Evolutionary conservation across 2,113 vertebrate species (phyloP).

Genomic region (Dasypus novemcinctus): DNA sequence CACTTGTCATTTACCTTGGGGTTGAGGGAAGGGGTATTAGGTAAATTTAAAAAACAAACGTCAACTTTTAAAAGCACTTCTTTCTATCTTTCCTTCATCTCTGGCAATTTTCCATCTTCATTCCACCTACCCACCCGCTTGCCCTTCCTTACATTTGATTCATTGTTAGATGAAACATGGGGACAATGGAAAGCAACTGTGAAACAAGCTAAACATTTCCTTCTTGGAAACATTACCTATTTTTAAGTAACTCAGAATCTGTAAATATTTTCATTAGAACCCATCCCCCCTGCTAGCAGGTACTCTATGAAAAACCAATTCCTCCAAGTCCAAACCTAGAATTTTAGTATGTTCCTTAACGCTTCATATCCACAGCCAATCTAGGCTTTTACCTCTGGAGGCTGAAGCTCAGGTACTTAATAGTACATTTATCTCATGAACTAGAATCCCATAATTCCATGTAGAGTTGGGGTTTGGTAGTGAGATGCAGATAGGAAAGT

Average conservation of each 20-base stretch:
- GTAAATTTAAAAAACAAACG: slow-evolving; percentile 58
- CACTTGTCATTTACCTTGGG: slow-evolving; percentile 65
- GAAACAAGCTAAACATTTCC: slow-evolving; percentile 68
- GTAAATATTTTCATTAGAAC: slow-evolving; percentile 62
- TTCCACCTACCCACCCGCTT: not conserved
- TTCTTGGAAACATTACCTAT: slow-evolving; percentile 65
- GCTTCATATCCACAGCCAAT: not conserved
- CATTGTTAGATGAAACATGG: slow-evolving; percentile 63
- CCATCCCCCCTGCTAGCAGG: not conserved
- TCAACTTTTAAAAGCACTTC: not conserved
- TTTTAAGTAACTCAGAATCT: slow-evolving; percentile 51
- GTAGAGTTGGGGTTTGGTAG: not conserved
- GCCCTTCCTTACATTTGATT: slow-evolving; percentile 54
- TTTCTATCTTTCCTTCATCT: slow-evolving; percentile 26
- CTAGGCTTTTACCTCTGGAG: not conserved
- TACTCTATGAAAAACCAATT: not conserved
- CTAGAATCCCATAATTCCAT: not conserved
- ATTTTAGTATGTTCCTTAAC: not conserved
- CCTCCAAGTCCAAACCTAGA: not conserved
- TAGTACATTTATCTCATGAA: not conserved
- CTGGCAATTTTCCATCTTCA: slow-evolving; percentile 41
- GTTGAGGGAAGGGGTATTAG: not conserved
- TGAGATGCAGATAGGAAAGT: not conserved
- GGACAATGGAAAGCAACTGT: slow-evolving; percentile 67
- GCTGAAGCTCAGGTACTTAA: not conserved